Base-by-base conservation (phyloP, 1,140 invertebrate genomes). In the Eufriesea mexicana region DNA sequence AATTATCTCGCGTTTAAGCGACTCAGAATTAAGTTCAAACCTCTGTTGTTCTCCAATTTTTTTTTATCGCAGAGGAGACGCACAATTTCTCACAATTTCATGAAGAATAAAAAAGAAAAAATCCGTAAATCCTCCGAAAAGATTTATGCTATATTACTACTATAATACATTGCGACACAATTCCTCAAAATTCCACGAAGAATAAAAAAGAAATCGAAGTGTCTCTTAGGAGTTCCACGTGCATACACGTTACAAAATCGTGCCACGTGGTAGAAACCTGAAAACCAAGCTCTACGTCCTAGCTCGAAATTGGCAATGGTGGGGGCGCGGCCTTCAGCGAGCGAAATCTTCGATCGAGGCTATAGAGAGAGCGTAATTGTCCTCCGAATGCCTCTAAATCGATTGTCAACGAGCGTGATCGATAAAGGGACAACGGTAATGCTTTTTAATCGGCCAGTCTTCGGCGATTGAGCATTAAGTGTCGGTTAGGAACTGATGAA, bases 361-460 rank as follows among this genome's bases (percentile, higher is more conserved):
- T n/a, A 14, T 45, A 66, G 20, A 9, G 9, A 12, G 42, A 25
- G n/a, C 2, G 35, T 35, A n/a, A 28, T 4, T 1, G 57, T 42
- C 10, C 35, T 35, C 45, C 7, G 5, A 45, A 66, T 25, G 47
- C 35, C n/a, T 1, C 71, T 9, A 57, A 57, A 73, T n/a, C 14
- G 55, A 73, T 42, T n/a, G 23, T 1, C 23, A 10, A 47, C 45
- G 8, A 68, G 12, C 67, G 14, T 47, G 45, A 16, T 68, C n/a
- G 45, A n/a, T 45, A 1, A n/a, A 49, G 20, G 28, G 35, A 35
- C 70, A 12, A 9, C 45, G n/a, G n/a, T 68, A 68, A 25, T 23
- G 59, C n/a, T 16, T 73, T 73, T 73, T 73, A 73, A 73, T 59
- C 59, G 71, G 35, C 6, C 54, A 10, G 14, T 42, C 64, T 62